These are phyloP conservation scores for Amaurobius ferox DNA, from an alignment of 2,888 invertebrate genomes.

Conservation along the genomic window DNA sequence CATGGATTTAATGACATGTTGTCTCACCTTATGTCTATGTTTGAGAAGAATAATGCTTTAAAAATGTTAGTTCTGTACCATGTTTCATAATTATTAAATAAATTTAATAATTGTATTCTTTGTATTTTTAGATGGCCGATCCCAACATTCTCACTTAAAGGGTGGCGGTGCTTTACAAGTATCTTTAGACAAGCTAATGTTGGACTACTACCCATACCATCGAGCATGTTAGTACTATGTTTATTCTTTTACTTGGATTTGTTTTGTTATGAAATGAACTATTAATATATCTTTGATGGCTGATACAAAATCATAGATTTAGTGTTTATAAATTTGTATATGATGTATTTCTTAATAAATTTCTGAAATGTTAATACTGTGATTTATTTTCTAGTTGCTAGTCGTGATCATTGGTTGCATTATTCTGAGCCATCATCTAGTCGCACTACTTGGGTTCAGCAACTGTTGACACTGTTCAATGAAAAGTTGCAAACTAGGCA, in stretches of 20 bases:
- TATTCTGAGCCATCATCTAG: conserved; percentile 85
- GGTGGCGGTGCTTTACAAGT: conserved; percentile 96
- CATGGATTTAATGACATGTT: too few species aligned
- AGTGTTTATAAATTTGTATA: too few species aligned
- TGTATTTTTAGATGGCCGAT: conserved; percentile 84
- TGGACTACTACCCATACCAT: conserved; percentile 98
- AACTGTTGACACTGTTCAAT: conserved; percentile 86
- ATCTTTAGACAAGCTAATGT: conserved; percentile 84
- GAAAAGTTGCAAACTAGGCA: conserved; percentile 60
- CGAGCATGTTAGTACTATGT: conserved; percentile 81
- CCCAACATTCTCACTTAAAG: conserved; percentile 88
- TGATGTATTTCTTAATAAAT: too few species aligned
- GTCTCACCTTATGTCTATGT: too few species aligned
- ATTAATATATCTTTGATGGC: too few species aligned
- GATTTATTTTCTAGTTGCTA: conserved; percentile 82
- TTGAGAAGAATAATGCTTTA: too few species aligned
- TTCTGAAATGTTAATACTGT: too few species aligned
- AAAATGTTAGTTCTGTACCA: too few species aligned
- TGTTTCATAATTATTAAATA: too few species aligned
- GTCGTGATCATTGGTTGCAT: conserved; percentile 92
- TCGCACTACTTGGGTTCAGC: conserved; percentile 90
- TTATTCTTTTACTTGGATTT: background rate
- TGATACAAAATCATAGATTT: too few species aligned
- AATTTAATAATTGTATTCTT: background rate
- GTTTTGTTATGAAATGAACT: too few species aligned